Evolutionary conservation across 37 sponge, comb jelly and placozoan genomes (phyloP).

Genomic region (Mnemiopsis leidyi): DNA sequence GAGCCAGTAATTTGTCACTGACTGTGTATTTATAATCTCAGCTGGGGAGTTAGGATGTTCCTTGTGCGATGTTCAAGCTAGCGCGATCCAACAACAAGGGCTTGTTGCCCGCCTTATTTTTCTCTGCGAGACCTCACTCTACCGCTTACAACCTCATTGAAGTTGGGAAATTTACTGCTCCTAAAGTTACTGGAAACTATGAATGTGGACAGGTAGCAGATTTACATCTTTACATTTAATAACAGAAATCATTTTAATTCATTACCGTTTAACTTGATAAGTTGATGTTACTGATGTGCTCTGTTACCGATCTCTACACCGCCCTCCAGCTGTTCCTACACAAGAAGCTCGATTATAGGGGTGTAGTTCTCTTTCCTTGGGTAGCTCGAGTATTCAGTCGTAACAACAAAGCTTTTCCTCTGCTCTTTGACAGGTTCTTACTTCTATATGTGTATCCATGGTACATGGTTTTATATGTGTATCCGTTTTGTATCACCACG

Average conservation of each 20-base stretch:
- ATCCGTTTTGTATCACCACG: too few species aligned
- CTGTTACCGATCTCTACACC: too few species aligned
- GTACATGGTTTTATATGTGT: too few species aligned
- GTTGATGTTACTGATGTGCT: too few species aligned
- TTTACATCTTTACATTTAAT: too few species aligned
- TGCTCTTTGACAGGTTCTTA: conserved; percentile 13
- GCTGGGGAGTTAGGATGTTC: too few species aligned
- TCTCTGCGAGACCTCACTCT: not conserved
- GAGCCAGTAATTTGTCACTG: too few species aligned
- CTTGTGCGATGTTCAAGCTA: not conserved
- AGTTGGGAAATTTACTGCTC: conserved; percentile 78
- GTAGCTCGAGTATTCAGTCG: conserved; percentile 80
- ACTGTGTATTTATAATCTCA: too few species aligned
- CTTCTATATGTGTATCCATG: too few species aligned
- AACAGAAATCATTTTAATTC: too few species aligned
- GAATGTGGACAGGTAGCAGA: conserved; percentile 89
- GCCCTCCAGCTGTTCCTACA: conserved; percentile 91
- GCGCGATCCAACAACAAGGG: not conserved
- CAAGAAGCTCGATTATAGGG: conserved; percentile 88
- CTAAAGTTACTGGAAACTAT: conserved; percentile 73
- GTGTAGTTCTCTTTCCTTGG: conserved; percentile 91
- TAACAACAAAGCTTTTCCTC: conserved; percentile 66
- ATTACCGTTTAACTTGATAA: too few species aligned
- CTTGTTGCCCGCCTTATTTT: not conserved
- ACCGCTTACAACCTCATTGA: conserved; percentile 71